These are phyloP conservation scores for Abrostola triplasia DNA, from an alignment of 2,888 invertebrate species.

Conservation along the genomic window DNA sequence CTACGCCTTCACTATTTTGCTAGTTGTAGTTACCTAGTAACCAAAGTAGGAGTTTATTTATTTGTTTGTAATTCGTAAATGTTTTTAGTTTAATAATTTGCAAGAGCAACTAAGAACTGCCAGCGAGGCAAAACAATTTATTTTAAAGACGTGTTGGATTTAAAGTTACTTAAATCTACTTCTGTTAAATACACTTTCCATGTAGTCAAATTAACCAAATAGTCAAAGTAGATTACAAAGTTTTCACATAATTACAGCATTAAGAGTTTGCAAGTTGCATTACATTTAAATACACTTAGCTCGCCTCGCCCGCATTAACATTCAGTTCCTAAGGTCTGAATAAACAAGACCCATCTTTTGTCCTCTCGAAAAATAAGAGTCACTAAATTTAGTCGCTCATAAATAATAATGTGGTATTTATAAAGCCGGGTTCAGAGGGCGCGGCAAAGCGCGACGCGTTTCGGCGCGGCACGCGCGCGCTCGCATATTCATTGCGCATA, in stretches of 20 bases:
- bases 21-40: too few species aligned
- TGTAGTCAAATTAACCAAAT: slow-evolving; percentile 9
- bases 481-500: slow-evolving; percentile 66
- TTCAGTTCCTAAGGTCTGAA: slow-evolving; percentile 23
- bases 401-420: slow-evolving; percentile 55
- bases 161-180: slow-evolving; percentile 9
- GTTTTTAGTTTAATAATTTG: too few species aligned
- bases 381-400: slow-evolving; percentile 49
- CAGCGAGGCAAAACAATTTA: not conserved
- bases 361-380: slow-evolving; percentile 36
- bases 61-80: too few species aligned
- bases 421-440: slow-evolving; percentile 26
- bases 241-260: slow-evolving; percentile 3
- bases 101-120: too few species aligned
- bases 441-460: slow-evolving; percentile 9
- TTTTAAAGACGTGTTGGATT: slow-evolving; percentile 7
- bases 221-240: slow-evolving; percentile 3
- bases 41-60: too few species aligned
- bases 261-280: slow-evolving; percentile 10
- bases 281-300: slow-evolving; percentile 3
- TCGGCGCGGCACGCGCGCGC: slow-evolving; percentile 23
- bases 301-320: slow-evolving; percentile 7
- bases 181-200: not conserved
- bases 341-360: slow-evolving; percentile 26
- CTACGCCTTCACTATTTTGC: too few species aligned